phyloP scores from a whole-genome alignment of 2,888 invertebrate genomes.

The Acrocera orbiculus region DNA sequence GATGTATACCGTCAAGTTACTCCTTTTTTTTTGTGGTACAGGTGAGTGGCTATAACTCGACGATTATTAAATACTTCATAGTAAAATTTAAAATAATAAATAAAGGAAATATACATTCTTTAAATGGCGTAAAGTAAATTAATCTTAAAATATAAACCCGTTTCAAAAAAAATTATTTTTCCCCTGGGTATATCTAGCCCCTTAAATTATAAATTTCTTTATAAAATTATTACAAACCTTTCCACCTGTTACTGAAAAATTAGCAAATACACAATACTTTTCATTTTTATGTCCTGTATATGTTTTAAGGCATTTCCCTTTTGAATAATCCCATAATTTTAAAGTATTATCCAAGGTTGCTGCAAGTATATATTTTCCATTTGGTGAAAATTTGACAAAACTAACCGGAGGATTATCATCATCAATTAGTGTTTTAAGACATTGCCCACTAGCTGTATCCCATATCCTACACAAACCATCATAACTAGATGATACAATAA shows the following conservation, averaged over 20 bases:
- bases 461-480: constrained; percentile 98
- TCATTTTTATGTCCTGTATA: constrained; percentile 98
- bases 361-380: constrained; percentile 97
- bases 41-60: too few relatives aligned
- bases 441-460: constrained; percentile 99
- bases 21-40: too few relatives aligned
- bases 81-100: too few relatives aligned
- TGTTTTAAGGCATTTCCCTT: constrained; percentile 95
- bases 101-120: not conserved
- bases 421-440: constrained; percentile 95
- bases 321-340: constrained; percentile 98
- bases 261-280: constrained; percentile 99
- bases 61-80: too few relatives aligned
- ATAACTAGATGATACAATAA: constrained; percentile 97
- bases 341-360: constrained; percentile 96
- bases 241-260: constrained; percentile 98
- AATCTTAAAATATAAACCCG: too few relatives aligned
- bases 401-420: constrained; percentile 99
- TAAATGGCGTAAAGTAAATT: not conserved
- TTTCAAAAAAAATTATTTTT: too few relatives aligned
- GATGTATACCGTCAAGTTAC: too few relatives aligned
- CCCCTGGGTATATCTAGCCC: too few relatives aligned
- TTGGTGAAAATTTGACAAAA: constrained; percentile 98
- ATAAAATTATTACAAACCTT: constrained; percentile 49
- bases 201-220: not conserved